These are phyloP conservation scores for Rhinoraja longicauda DNA, from an alignment of 2,797 vertebrate genomes.

Conservation along the genomic window DNA sequence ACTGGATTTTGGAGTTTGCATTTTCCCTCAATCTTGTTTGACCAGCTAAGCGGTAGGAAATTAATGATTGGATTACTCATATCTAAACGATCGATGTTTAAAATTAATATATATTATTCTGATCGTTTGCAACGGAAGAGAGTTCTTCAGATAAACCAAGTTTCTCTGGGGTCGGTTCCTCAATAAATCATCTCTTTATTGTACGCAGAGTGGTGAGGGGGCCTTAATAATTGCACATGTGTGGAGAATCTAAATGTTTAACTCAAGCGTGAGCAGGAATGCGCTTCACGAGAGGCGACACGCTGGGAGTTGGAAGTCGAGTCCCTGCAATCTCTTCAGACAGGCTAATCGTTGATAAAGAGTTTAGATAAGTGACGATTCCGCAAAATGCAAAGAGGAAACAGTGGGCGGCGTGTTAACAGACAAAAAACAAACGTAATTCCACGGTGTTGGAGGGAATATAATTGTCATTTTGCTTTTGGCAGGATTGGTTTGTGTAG, in stretches of 20 bases:
- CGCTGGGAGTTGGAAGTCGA: neutral
- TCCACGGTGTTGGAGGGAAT: neutral
- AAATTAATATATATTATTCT: neutral
- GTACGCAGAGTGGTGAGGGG: too few species aligned
- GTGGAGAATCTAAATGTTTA: neutral
- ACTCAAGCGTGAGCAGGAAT: neutral
- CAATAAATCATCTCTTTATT: neutral
- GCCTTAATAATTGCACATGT: neutral
- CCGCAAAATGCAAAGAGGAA: slow-evolving; percentile 7
- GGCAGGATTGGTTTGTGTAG: neutral
- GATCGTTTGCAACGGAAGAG: neutral
- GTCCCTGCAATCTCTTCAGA: neutral
- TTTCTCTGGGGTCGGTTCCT: too few species aligned
- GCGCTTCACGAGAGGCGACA: neutral
- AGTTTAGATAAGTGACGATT: slow-evolving; percentile 29
- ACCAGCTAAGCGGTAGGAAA: neutral
- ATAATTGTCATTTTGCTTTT: neutral
- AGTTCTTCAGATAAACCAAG: neutral
- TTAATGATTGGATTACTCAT: too few species aligned
- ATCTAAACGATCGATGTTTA: neutral
- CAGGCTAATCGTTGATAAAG: slow-evolving; percentile 14
- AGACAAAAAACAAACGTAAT: slow-evolving; percentile 21
- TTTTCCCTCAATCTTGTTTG: neutral
- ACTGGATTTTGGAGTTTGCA: neutral
- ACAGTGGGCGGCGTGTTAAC: neutral